Evolutionary conservation across 2,113 vertebrate genomes (phyloP), one percentile per base, ranked within the genome.

Genomic region (Onychostruthus taczanowskii): DNA sequence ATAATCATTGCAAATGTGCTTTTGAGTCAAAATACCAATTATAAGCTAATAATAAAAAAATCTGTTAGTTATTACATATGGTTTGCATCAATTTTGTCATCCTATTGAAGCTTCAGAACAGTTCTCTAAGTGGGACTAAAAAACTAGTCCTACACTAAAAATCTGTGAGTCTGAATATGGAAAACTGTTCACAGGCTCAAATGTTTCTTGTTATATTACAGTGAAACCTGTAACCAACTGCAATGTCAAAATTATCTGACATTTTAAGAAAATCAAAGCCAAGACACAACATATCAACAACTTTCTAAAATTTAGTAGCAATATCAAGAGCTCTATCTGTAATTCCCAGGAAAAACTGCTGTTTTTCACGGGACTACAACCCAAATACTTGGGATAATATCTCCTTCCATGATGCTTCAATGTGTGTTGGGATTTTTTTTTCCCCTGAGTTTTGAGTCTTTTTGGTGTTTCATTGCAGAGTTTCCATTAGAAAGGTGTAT

Each of bases 251-350:
- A 58, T 17, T 2, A 22, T 27, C 10, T 15, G 15, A 27, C 3
- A 41, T 49, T 62, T 58, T 24, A 62, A 56, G 30, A 70, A 31
- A 77, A 56, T 3, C 4, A 43, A 66, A 49, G 22, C 4, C 12
- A 46, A 44, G 35, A 17, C 9, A 50, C 4, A 13, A n/a, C 2
- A 4, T 16, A 13, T 17, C 7, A 50, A 20, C 2, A 13, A 2
- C 13, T 74, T 43, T 23, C 27, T 53, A 33, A 87, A 81, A 63
- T 74, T 43, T 31, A 46, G 13, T 28, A n/a, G 20, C 28, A 26
- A 9, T 17, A 33, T 46, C 7, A 21, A 43, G 22, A 76, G 3
- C 0, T 33, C 2, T 28, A 6, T 2, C 4, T 55, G 3, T 8
- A 28, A 23, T 24, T 68, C 5, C 8, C 6, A 52, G 39, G 22